Conservation (phyloP, 2,113 vertebrate species). For the Labeo rohita region DNA sequence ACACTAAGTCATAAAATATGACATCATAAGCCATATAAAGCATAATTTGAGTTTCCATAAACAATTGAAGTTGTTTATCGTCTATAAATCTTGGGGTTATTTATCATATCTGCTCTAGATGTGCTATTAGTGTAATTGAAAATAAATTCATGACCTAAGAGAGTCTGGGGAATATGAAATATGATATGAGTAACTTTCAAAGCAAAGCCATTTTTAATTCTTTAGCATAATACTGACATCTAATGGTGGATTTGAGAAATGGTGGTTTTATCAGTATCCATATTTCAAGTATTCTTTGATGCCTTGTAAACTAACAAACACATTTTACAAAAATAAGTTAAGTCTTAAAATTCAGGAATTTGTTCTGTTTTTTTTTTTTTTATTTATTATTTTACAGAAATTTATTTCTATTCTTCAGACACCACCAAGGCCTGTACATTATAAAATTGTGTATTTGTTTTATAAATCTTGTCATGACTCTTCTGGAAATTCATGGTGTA, state of each 20-base stretch:
- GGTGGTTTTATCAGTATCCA: background rate
- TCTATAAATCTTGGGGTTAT: background rate
- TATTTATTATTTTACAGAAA: background rate
- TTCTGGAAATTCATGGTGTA: background rate
- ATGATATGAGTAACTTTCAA: conserved; percentile 1
- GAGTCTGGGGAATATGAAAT: background rate
- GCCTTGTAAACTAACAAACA: background rate
- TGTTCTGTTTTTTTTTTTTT: background rate
- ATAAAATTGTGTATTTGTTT: background rate
- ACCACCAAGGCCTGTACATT: background rate
- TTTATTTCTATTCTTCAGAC: background rate
- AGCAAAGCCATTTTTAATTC: background rate
- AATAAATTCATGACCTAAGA: background rate
- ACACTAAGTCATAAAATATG: background rate
- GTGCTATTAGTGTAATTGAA: background rate
- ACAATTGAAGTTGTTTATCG: background rate
- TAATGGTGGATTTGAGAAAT: conserved; percentile 14
- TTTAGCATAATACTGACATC: conserved; percentile 33
- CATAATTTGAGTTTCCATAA: background rate
- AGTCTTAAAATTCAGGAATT: background rate
- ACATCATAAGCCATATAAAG: too few species aligned
- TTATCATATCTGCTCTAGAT: background rate
- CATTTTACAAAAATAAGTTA: background rate
- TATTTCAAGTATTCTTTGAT: background rate
- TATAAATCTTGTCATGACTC: background rate